phyloP scores from a whole-genome alignment of 1,140 invertebrate genomes.

The Leptopilina clavipes region DNA sequence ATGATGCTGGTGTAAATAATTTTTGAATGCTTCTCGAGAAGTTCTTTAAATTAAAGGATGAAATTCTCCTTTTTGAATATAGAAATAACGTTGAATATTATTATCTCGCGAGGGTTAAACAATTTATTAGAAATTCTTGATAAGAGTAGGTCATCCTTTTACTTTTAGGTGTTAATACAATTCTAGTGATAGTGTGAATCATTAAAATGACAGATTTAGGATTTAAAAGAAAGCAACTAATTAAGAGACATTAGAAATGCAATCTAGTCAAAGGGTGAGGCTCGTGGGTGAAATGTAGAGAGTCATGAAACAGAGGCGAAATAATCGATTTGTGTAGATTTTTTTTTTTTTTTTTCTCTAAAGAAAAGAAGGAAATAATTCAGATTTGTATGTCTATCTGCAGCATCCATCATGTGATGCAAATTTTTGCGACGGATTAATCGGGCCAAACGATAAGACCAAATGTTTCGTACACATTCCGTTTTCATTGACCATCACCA shows the following conservation, averaged over 20 bases:
- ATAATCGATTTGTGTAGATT: conserved; percentile 24
- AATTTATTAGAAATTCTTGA: conserved; percentile 62
- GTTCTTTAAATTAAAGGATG: conserved; percentile 40
- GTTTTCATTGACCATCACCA: conserved; percentile 3
- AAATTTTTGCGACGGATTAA: conserved; percentile 13
- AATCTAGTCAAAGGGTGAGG: conserved; percentile 71
- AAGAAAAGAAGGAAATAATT: conserved; percentile 35
- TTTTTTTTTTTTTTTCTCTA: conserved; percentile 40
- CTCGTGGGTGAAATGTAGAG: conserved; percentile 51
- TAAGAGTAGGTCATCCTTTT: conserved; percentile 68
- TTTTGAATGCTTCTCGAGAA: conserved; percentile 35
- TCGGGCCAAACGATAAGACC: conserved; percentile 26
- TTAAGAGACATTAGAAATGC: conserved; percentile 69
- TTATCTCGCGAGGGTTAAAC: conserved; percentile 48
- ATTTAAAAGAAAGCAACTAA: conserved; percentile 46
- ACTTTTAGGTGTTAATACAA: conserved; percentile 71
- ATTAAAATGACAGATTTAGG: conserved; percentile 64
- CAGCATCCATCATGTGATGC: conserved; percentile 23
- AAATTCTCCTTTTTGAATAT: conserved; percentile 50
- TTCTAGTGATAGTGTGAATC: conserved; percentile 65
- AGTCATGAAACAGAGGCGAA: conserved; percentile 37
- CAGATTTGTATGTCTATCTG: conserved; percentile 35
- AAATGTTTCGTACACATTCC: conserved; percentile 29
- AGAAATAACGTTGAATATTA: conserved; percentile 37
- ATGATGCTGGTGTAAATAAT: neutral